Evolutionary conservation across 2,797 vertebrate species (phyloP), one percentile per base, ranked within the genome.

Genomic region (Falco berigora): DNA sequence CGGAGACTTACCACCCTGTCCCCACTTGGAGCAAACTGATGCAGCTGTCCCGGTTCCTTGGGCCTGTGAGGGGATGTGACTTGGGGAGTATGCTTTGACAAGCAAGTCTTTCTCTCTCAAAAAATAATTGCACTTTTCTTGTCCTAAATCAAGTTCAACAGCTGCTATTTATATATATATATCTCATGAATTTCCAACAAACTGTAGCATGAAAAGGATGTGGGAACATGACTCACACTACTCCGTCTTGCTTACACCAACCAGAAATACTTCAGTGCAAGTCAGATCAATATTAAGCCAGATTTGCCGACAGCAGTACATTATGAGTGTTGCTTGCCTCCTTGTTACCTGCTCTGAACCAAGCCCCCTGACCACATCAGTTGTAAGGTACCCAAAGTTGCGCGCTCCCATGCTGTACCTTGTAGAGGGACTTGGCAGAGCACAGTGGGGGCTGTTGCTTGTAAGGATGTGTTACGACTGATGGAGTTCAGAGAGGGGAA

Each of bases 401-500:
- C 2, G 2, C 14, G 50, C 47, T 58, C 34, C 27, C 6, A 0
- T 50, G 63, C 72, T n/a, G 32, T 66, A 8, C 38, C 40, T 63
- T 36, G 40, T 42, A 50, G 68, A 52, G 36, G 13, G 13, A 49
- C 27, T 18, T 10, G 14, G 62, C 63, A n/a, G 55, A 12, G 28
- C 32, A 4, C 19, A 4, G 19, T 8, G 6, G 38, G 40, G 77
- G 36, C 61, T 0, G 0, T 30, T 58, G 21, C n/a, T 27, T 34
- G 78, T 36, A 0, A 2, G 52, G 34, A 24, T 36, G 58, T 32
- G 3, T 72, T 42, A n/a, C 1, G 7, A 47, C 32, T 49, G 73
- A 55, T n/a, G 73, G 38, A 36, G 16, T 61, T 85, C 34, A 16
- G 21, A 53, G 55, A 46, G 36, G 13, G 22, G 36, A 49, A 8